Base-by-base conservation (phyloP, 2,888 invertebrate species). In the Lasioglossum calceatum region DNA sequence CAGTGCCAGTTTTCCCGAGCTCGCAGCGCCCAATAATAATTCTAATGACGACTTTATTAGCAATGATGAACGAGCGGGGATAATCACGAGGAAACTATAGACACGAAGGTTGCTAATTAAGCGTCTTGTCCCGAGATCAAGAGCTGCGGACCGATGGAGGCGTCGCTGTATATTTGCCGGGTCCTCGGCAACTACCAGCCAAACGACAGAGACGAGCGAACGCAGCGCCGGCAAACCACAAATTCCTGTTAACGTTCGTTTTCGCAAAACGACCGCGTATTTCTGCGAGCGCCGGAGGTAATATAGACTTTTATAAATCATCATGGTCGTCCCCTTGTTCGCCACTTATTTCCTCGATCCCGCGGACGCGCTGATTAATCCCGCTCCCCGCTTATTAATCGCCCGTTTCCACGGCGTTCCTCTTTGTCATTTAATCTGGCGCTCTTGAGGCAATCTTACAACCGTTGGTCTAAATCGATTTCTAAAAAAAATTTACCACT, bases 181-280 rank as follows among this genome's bases (percentile, higher is more conserved):
- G 64, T 67, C 58, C 54, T 58, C 42, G 50, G 72, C 0, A 70
- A 80, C 73, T 64, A 70, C 70, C 42, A 44, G 79, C 54, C 77
- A 50, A 85, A 81, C 58, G 79, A 78, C 79, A 73, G 71, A 82
- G 82, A 87, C 81, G 85, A 85, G 83, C 67, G 81, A 83, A 32
- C 64, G 32, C 32, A 16, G 27, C 61, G 4, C 80, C 87, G 87
- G 83, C 64, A 81, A 85, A 83, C 82, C 80, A 82, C 75, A 85
- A 87, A 81, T 89, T 88, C 81, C 79, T 74, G 42, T 72, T 82
- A 77, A 58, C 80, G 77, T 82, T 84, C 78, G 81, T 85, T 89
- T 87, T 78, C 81, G 74, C 50, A 32, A 78, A 27, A 54, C 50
- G 70, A 61, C 42, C 79, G 64, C 64, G 64, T 76, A 82, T 58